Base-by-base conservation (phyloP, 64 coral and sea anemone genomes). In the Stylophora pistillata region DNA sequence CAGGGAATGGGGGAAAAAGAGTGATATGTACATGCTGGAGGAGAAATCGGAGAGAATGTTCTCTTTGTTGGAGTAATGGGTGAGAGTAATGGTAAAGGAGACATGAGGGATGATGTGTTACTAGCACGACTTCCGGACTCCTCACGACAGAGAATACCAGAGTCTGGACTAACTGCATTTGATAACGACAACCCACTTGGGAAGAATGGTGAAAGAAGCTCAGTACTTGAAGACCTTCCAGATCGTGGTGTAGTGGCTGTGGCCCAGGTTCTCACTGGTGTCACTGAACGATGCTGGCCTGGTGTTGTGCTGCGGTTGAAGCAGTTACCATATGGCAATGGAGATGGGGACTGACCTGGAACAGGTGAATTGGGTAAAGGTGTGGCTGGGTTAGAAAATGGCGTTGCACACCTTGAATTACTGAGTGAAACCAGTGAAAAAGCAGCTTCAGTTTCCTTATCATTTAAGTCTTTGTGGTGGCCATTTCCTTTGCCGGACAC, bases 41-140 rank as follows among this genome's bases (percentile, higher is more conserved):
- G 95, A 74, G 95, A 97, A 32, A 97, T 97, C 6, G 95, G 95
- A 77, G 95, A 97, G 71, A 97, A 97, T 20, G 95, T 97, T 90
- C 95, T 85, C 77, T 97, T 97, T 63, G 95, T 97, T 55, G 95
- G 95, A 56, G 95, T 97, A 65, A 89, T 89, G 2, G 95, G 95
- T 54, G 94, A 95, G 3, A 95, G 73, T 58, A 92, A 63, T 14
- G 94, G 94, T 12, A 91, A 71, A 33, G 95, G 95, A 16, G 95
- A 97, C 30, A 91, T 86, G 41, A 97, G n/a, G 0, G 91, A 93
- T n/a, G 95, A 92, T n/a, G 95, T 80, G 28, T 82, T 93, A 83
- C 91, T 92, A 1, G 90, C 85, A 17, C 74, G n/a, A 30, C 94
- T 92, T 14, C 78, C 81, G 13, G 74, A 74, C 53, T 97, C 95